Evolutionary conservation across 1,140 invertebrate species (phyloP), one percentile per base, ranked within the genome.

Genomic region (Venturia canescens): DNA sequence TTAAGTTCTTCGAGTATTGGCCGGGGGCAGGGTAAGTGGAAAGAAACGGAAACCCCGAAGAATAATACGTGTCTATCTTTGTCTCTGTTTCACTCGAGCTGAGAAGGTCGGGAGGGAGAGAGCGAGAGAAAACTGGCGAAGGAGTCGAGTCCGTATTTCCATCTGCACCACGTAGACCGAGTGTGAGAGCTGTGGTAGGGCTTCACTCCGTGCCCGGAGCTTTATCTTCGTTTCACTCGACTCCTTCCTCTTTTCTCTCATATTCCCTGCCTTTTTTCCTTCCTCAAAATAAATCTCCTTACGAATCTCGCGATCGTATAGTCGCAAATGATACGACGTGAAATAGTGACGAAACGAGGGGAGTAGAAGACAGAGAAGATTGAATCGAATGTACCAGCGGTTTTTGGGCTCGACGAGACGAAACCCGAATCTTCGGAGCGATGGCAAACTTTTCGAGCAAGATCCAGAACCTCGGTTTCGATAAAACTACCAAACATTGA

Each of bases 191-290:
- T 66, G 60, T 27, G 60, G 21, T 66, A 27, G 23, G 67, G 67
- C 31, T 70, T 71, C 34, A 26, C 69, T 23, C 38, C 15, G 21
- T 48, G 66, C 38, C 26, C 38, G 38, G 5, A 53, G 44, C 26
- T 74, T 74, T 74, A 74, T 74, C 71, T 74, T 74, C 71, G 44
- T 53, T 53, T 74, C 71, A 53, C 48, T 44, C 71, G 44, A 74
- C 26, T 53, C 48, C 71, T 74, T 29, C 31, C 4, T 9, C 48
- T 21, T 53, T 53, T 53, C 26, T 74, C 48, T 74, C 48, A 26
- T 18, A 15, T 69, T 69, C 66, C 7, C 66, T 34, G n/a, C 21
- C n/a, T n/a, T 34, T 71, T 26, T 71, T 18, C 31, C 16, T 71
- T 11, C 1, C 38, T 71, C 21, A 38, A 74, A 74, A 74, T 74